phyloP scores from a whole-genome alignment of 2,888 invertebrate genomes.

The Rotaria sp. region DNA sequence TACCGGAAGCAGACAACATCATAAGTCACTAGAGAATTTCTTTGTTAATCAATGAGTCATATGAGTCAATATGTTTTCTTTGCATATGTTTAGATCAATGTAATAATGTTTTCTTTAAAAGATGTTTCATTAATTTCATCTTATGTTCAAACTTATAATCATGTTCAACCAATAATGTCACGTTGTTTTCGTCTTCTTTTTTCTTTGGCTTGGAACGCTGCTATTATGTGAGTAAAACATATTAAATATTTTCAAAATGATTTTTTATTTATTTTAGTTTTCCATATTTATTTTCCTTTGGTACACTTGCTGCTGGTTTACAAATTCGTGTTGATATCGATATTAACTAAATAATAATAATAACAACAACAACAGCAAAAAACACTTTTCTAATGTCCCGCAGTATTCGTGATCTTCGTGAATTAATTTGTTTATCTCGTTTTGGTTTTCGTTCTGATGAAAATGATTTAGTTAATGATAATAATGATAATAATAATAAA shows the following conservation, averaged over 20 bases:
- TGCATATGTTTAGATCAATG: background rate
- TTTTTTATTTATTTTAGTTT: background rate
- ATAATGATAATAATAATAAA: background rate
- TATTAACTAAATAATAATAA: background rate
- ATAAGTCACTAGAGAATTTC: background rate
- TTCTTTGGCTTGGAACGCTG: background rate
- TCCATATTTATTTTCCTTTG: background rate
- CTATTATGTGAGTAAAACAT: background rate
- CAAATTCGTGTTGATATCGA: conserved; percentile 7
- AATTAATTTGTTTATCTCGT: conserved; percentile 27
- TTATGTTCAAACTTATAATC: background rate
- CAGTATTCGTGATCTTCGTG: conserved; percentile 9
- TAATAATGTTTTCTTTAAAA: background rate
- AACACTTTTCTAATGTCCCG: background rate
- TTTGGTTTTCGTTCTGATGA: conserved; percentile 29
- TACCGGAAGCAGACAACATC: background rate
- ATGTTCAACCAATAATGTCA: background rate
- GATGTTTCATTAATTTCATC: background rate
- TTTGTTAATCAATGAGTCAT: background rate
- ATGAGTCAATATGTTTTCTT: background rate
- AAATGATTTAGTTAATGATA: background rate
- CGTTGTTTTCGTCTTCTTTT: background rate
- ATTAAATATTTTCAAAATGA: background rate
- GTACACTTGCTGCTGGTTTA: background rate
- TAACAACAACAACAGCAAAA: too few relatives aligned